Percentiles rank a stretch among this genome's conserved stretches.
Evolutionary conservation across 2,797 vertebrate species (phyloP).

Genomic region (Etheostoma nigrum): DNA sequence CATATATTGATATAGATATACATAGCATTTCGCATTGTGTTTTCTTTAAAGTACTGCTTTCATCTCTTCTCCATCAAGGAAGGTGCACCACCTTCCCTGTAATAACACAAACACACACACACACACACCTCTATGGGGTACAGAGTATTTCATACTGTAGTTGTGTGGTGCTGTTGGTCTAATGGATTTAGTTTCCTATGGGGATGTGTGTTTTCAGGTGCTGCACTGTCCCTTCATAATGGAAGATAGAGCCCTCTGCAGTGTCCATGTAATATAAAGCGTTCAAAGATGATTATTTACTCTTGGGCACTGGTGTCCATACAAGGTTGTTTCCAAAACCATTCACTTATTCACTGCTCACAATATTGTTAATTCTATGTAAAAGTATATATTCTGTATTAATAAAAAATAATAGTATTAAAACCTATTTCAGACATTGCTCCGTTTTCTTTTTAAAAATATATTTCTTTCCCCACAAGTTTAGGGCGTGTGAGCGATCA

Average conservation of each 20-base stretch:
- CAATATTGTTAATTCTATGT: background rate
- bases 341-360: background rate
- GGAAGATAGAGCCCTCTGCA: slow-evolving; percentile 64
- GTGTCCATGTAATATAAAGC: slow-evolving; percentile 48
- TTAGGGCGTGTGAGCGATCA: background rate
- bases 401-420: background rate
- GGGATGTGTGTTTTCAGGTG: slow-evolving; percentile 72
- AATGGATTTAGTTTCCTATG: slow-evolving; percentile 71
- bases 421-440: background rate
- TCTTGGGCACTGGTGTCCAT: slow-evolving; percentile 29
- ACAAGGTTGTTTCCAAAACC: slow-evolving; percentile 18
- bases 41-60: slow-evolving; percentile 64
- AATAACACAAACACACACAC: slow-evolving; percentile 20
- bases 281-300: slow-evolving; percentile 52
- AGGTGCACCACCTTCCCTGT: slow-evolving; percentile 41
- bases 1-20: slow-evolving; percentile 60
- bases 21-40: slow-evolving; percentile 56
- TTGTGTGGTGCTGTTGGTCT: slow-evolving; percentile 60
- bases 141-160: slow-evolving; percentile 51
- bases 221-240: slow-evolving; percentile 70
- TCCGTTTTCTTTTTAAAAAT: background rate
- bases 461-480: background rate
- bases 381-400: background rate
- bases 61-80: slow-evolving; percentile 57
- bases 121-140: slow-evolving; percentile 43